Evolutionary conservation across 2,797 vertebrate genomes (phyloP).

Genomic region (Brotula barbata): DNA sequence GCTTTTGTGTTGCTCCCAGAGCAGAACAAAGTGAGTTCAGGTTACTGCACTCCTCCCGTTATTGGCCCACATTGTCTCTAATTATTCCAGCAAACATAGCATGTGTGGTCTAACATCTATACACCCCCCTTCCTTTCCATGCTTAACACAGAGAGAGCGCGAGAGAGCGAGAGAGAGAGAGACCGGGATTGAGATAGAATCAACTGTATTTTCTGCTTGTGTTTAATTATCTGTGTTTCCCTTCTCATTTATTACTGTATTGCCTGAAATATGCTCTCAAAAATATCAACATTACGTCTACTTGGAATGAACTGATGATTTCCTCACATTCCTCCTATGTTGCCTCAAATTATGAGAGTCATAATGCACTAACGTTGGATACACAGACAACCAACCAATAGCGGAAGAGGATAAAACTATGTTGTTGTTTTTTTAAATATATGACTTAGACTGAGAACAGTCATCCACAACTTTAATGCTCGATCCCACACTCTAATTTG

Average conservation of each 20-base stretch:
- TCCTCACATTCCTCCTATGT: slow-evolving; percentile 43
- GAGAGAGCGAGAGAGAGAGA: slow-evolving; percentile 37
- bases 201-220: slow-evolving; percentile 23
- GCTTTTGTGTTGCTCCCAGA: slow-evolving; percentile 71
- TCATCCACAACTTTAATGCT: slow-evolving; percentile 42
- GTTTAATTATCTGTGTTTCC: slow-evolving; percentile 11
- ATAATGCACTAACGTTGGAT: slow-evolving; percentile 44
- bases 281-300: no score
- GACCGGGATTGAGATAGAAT: slow-evolving; percentile 36
- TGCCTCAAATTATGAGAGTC: slow-evolving; percentile 28
- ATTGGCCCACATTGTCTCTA: slow-evolving; percentile 74
- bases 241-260: no score
- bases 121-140: slow-evolving; percentile 28
- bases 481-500: slow-evolving; percentile 63
- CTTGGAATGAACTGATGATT: neutral
- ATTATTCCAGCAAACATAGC: slow-evolving; percentile 79
- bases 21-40: slow-evolving; percentile 77
- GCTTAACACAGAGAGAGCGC: slow-evolving; percentile 39
- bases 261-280: no score
- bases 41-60: slow-evolving; percentile 71
- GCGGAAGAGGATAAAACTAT: slow-evolving; percentile 15
- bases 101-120: slow-evolving; percentile 78
- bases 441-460: slow-evolving; percentile 40
- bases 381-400: slow-evolving; percentile 13
- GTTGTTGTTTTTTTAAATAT: slow-evolving; percentile 8